Percentiles rank a stretch among this genome's conserved stretches.
These are phyloP conservation scores for Seira musarum DNA, from an alignment of 2,888 invertebrate genomes.

Conservation along the genomic window DNA sequence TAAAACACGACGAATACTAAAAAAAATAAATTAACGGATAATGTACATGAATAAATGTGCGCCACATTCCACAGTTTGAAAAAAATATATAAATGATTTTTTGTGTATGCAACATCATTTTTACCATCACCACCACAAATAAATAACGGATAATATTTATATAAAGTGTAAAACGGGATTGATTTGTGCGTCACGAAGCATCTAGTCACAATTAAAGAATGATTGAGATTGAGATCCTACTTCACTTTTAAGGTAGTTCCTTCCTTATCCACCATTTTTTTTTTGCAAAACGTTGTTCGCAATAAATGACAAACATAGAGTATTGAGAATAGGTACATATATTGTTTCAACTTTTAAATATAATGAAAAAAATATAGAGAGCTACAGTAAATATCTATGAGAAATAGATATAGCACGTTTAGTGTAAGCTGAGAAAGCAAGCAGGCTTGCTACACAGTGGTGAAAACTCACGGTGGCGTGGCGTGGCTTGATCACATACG, in stretches of 20 bases:
- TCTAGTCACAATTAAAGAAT: conserved; percentile 1
- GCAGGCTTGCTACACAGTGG: neutral
- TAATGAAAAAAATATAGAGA: neutral
- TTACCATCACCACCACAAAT: conserved; percentile 36
- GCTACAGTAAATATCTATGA: too few species aligned
- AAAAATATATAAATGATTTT: conserved; percentile 15
- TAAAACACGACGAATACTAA: conserved; percentile 44
- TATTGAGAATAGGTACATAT: neutral
- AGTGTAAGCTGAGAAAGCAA: neutral
- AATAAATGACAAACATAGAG: neutral
- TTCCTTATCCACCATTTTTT: too few species aligned
- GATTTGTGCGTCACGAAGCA: neutral
- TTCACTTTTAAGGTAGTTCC: too few species aligned
- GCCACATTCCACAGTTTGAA: conserved; percentile 2
- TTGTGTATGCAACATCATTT: conserved; percentile 46
- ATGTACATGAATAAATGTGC: conserved; percentile 5
- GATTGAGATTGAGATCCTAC: neutral
- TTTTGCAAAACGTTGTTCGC: too few species aligned
- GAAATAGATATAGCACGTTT: neutral
- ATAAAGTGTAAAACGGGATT: neutral
- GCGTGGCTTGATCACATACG: neutral
- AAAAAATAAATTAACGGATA: conserved; percentile 28
- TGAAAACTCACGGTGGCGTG: neutral
- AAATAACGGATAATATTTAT: neutral
- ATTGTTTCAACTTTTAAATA: neutral